These are phyloP conservation scores for Sinonovacula constricta DNA, from an alignment of 1,140 invertebrate species.

Conservation along the genomic window DNA sequence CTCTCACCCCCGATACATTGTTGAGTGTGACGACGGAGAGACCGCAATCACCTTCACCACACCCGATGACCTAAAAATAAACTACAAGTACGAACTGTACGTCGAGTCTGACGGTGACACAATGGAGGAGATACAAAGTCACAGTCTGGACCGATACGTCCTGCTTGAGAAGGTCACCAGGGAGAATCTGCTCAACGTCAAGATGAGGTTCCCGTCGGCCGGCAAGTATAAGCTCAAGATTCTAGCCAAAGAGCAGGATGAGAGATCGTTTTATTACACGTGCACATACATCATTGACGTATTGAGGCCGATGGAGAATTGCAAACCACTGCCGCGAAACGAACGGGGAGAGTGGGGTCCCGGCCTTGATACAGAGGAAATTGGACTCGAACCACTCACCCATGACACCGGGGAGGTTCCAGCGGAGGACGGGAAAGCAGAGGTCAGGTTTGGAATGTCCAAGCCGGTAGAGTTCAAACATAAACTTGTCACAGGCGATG, in stretches of 20 bases:
- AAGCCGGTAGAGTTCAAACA: constrained; percentile 64
- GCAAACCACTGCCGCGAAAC: constrained; percentile 59
- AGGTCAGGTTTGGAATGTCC: constrained; percentile 59
- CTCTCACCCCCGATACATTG: constrained; percentile 50
- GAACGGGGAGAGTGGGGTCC: constrained; percentile 65
- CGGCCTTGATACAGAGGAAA: constrained; percentile 60
- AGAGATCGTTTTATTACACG: constrained; percentile 52
- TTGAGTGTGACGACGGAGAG: constrained; percentile 53
- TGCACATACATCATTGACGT: constrained; percentile 61
- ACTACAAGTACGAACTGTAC: constrained; percentile 62
- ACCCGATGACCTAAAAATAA: constrained; percentile 47
- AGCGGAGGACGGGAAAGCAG: constrained; percentile 62
- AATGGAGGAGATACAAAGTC: constrained; percentile 44
- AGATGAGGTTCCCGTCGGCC: constrained; percentile 57
- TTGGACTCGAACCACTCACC: constrained; percentile 61
- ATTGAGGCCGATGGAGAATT: constrained; percentile 50
- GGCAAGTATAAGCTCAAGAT: constrained; percentile 64
- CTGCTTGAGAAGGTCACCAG: constrained; percentile 61
- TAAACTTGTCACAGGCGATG: constrained; percentile 59
- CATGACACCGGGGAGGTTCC: constrained; percentile 61
- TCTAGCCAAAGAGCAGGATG: constrained; percentile 57
- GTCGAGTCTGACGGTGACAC: constrained; percentile 35
- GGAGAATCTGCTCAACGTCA: constrained; percentile 51
- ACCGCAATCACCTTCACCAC: constrained; percentile 50
- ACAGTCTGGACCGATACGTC: constrained; percentile 59